Base-by-base conservation (phyloP, 2,113 vertebrate species). In the Hippocampus mohnikei region DNA sequence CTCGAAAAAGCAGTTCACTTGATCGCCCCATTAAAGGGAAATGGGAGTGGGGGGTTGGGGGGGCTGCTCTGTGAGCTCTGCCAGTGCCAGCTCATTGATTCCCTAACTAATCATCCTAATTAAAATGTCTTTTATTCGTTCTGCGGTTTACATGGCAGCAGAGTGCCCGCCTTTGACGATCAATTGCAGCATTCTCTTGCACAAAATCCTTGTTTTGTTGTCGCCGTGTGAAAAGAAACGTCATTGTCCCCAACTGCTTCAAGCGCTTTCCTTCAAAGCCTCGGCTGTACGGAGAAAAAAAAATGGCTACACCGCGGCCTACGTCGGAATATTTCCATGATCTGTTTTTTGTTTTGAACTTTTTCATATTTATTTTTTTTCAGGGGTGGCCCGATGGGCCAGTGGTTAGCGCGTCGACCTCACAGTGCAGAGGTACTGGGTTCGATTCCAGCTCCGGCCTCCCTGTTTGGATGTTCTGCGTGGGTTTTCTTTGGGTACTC, bases 51-150 rank as follows among this genome's bases (percentile, higher is more conserved):
- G 18, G 12, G 56, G n/a, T 74, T 13, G 55, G 55, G 55, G 23
- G 25, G 16, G 0, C 7, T 74, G 86, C 78, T 62, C 60, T 75
- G 69, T 85, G 74, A 84, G 85, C 78, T 78, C 72, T 71, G 74
- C 80, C 79, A 75, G 87, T 85, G 84, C 84, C 87, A 89, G 87
- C 84, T 85, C 85, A 91, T 89, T 91, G 88, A 91, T 91, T 89
- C 77, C 76, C 83, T 86, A 88, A 87, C 88, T 89, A 89, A 87
- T 90, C 84, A 69, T 84, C 76, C 81, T 88, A 88, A 91, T 90
- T 88, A 88, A 90, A 89, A 88, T 78, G 85, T 87, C 81, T 90
- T 88, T 89, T 85, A 85, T 83, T 89, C 84, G 80, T 87, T 81
- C 86, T 25, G 80, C 63, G 76, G 72, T 84, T 84, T 85, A 87